Conservation (phyloP, 2,797 vertebrate genomes). For the Paratrypauchen microcephalus region DNA sequence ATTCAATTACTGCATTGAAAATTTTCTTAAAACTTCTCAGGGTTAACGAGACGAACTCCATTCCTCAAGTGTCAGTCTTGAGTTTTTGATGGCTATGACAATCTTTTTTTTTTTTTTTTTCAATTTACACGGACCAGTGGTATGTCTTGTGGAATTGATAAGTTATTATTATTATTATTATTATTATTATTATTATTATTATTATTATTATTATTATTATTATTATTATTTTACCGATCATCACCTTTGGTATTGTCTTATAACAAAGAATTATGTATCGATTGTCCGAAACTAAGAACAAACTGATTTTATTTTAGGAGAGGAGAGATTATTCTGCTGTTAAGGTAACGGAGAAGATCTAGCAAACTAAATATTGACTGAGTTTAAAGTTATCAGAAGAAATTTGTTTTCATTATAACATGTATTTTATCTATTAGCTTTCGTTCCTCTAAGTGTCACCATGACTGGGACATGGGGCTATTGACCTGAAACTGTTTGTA, state of each 20-base stretch:
- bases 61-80: not conserved
- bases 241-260: not conserved
- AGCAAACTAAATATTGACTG: not conserved
- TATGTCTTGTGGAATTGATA: not conserved
- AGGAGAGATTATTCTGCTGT: not conserved
- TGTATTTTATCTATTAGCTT: not conserved
- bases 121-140: not conserved
- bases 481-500: constrained; percentile 6
- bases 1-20: no score
- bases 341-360: not conserved
- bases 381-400: not conserved
- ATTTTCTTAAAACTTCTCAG: no score
- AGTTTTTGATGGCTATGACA: constrained; percentile 2
- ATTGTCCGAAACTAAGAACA: not conserved
- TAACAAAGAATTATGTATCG: not conserved
- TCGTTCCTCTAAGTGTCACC: not conserved
- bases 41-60: no score
- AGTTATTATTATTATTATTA: no score
- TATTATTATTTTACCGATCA: not conserved
- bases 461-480: not conserved
- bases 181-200: no score
- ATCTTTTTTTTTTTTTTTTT: constrained; percentile 4
- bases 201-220: no score
- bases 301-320: not conserved
- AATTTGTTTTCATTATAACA: not conserved